Conservation (phyloP, 2,888 invertebrate species). For the Patella pellucida region DNA sequence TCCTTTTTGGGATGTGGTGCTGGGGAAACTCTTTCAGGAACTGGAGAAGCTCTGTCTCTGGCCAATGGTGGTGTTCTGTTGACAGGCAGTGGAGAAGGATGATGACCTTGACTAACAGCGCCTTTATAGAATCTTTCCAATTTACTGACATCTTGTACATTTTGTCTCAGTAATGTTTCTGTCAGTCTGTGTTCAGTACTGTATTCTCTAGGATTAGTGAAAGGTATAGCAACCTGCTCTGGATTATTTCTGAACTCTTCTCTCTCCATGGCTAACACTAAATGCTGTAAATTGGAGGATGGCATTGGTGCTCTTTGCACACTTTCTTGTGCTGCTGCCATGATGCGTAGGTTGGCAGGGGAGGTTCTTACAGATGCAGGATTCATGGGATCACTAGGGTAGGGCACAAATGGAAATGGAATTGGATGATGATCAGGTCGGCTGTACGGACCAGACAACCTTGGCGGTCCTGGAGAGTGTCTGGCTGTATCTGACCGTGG, state of each 20-base stretch:
- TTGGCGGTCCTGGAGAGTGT: not conserved
- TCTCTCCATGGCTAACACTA: not conserved
- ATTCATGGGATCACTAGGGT: not conserved
- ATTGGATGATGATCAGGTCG: not conserved
- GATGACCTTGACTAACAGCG: conserved; percentile 3
- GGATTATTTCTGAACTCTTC: not conserved
- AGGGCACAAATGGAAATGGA: not conserved
- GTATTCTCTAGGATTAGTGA: not conserved
- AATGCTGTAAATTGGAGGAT: not conserved
- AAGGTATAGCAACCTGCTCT: not conserved
- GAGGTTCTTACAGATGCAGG: not conserved
- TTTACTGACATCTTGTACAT: not conserved
- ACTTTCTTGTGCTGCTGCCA: not conserved
- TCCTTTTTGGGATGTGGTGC: conserved; percentile 4
- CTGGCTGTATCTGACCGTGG: not conserved
- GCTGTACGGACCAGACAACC: not conserved
- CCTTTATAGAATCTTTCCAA: not conserved
- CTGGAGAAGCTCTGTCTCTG: not conserved
- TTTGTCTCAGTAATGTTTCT: conserved; percentile 3
- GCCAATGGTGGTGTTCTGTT: conserved; percentile 5
- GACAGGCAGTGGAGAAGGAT: conserved; percentile 12
- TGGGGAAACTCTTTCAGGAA: conserved; percentile 8
- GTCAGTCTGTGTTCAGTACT: not conserved
- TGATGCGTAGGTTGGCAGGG: not conserved
- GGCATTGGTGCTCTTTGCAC: not conserved